A percentile compares a stretch with the other conserved stretches of the same genome.
Conservation (phyloP, 2,113 vertebrate genomes). For the Spea bombifrons region DNA sequence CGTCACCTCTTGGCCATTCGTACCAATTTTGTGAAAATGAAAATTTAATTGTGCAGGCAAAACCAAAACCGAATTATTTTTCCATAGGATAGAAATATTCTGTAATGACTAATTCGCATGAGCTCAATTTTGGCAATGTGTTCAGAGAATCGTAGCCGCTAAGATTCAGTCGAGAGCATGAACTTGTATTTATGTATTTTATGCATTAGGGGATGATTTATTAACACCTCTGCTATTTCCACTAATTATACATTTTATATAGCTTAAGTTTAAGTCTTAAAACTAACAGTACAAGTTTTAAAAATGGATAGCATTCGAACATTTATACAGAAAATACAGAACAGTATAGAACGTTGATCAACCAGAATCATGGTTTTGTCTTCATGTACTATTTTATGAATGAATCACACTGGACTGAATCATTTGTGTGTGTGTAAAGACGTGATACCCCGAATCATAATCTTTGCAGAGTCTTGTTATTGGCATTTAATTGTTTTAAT, state of each 20-base stretch:
- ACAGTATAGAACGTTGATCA: neutral
- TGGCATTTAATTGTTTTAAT: too few species aligned
- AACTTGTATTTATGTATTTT: slow-evolving; percentile 13
- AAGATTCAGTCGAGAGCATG: slow-evolving; percentile 16
- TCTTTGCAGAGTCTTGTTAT: too few species aligned
- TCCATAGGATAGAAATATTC: slow-evolving; percentile 68
- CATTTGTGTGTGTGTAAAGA: too few species aligned
- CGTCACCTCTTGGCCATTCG: slow-evolving; percentile 69
- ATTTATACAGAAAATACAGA: neutral
- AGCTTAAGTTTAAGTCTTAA: neutral
- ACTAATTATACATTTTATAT: neutral
- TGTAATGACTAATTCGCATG: slow-evolving; percentile 70
- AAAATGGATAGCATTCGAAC: neutral
- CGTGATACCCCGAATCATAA: too few species aligned
- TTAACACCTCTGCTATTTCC: neutral
- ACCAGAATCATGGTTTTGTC: too few species aligned
- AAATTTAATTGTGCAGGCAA: slow-evolving; percentile 72
- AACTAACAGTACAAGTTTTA: neutral
- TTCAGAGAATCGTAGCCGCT: slow-evolving; percentile 47
- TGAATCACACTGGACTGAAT: too few species aligned
- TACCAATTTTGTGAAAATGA: slow-evolving; percentile 71
- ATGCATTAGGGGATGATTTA: neutral
- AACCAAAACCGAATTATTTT: slow-evolving; percentile 63
- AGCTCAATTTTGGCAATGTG: slow-evolving; percentile 61
- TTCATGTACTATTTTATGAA: too few species aligned